These are phyloP conservation scores for Cantharis rufa DNA, from an alignment of 2,888 invertebrate species.

Conservation along the genomic window DNA sequence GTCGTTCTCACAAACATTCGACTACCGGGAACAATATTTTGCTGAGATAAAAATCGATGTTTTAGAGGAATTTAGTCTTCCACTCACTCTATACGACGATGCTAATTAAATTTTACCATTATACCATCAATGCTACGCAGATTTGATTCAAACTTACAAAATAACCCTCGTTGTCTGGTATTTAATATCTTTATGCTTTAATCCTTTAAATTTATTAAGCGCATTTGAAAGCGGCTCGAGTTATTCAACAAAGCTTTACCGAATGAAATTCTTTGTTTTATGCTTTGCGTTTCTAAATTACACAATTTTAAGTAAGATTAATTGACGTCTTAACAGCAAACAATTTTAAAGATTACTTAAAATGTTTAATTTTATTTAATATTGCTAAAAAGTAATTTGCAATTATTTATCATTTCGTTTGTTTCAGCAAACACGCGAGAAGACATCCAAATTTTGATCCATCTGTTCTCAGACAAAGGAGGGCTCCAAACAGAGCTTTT, in stretches of 20 bases:
- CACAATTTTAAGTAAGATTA: slow-evolving; percentile 5
- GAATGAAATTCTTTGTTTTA: slow-evolving; percentile 9
- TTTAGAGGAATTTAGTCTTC: background rate
- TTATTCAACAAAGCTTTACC: slow-evolving; percentile 10
- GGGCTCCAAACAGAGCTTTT: slow-evolving; percentile 58
- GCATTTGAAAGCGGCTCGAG: slow-evolving; percentile 9
- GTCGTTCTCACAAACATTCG: background rate
- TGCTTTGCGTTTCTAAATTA: slow-evolving; percentile 3
- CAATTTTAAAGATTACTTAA: background rate
- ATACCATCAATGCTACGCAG: background rate
- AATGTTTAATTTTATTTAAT: background rate
- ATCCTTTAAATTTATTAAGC: slow-evolving; percentile 5
- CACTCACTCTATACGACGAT: background rate
- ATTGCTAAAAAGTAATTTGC: background rate
- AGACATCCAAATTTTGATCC: slow-evolving; percentile 67
- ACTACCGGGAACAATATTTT: background rate
- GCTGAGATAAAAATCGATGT: background rate
- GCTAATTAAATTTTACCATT: background rate
- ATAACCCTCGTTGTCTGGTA: slow-evolving; percentile 3
- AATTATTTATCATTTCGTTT: slow-evolving; percentile 38
- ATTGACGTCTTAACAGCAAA: slow-evolving; percentile 1
- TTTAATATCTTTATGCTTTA: slow-evolving; percentile 5
- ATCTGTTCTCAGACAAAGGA: slow-evolving; percentile 59
- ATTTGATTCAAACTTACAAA: background rate
- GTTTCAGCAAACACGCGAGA: slow-evolving; percentile 64